A percentile compares a stretch with the other conserved stretches of the same genome.
These are phyloP conservation scores for Tapera naevia DNA, from an alignment of 2,797 vertebrate species.

Conservation along the genomic window DNA sequence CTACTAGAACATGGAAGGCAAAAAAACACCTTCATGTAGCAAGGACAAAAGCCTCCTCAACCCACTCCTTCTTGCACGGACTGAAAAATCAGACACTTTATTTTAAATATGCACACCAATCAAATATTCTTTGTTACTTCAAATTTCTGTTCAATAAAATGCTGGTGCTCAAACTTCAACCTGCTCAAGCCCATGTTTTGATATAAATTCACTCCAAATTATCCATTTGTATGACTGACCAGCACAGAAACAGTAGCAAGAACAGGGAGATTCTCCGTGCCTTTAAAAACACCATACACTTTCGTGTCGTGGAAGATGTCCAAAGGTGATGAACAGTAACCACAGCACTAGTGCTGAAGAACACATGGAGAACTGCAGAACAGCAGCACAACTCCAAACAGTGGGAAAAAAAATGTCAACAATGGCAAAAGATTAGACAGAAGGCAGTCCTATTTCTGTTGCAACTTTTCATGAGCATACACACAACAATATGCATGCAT, in stretches of 20 bases:
- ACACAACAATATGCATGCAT: rapidly evolving
- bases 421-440: not conserved
- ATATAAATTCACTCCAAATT: not conserved
- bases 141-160: not conserved
- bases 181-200: not conserved
- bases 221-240: not conserved
- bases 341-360: not conserved
- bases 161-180: not conserved
- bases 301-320: not conserved
- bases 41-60: constrained; percentile 5
- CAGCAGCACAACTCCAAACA: not conserved
- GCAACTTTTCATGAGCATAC: not conserved
- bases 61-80: not conserved
- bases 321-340: not conserved
- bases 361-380: not conserved
- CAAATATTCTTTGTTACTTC: not conserved
- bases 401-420: not conserved
- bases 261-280: not conserved
- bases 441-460: not conserved
- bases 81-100: not conserved
- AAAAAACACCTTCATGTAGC: not conserved
- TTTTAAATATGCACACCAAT: not conserved
- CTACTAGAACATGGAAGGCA: not conserved
- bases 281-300: not conserved
- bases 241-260: not conserved